Evolutionary conservation across 2,797 vertebrate species (phyloP), one percentile per base, ranked within the genome.

Genomic region (Pseudochromis fuscus): DNA sequence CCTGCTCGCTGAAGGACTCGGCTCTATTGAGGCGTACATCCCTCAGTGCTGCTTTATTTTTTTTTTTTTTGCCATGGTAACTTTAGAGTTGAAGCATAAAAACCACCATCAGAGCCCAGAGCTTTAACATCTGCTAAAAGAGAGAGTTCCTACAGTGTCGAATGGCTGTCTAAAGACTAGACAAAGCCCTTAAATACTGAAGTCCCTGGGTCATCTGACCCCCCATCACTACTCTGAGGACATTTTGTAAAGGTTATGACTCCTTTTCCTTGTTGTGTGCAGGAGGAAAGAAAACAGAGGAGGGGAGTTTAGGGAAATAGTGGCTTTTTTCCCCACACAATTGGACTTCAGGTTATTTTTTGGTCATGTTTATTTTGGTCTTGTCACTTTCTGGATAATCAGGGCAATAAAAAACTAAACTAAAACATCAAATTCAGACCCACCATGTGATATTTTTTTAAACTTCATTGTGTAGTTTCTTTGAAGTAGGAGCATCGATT

Each of bases 51-150:
- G 61, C 79, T 84, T 62, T 56, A n/a, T n/a, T n/a, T n/a, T n/a
- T n/a, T n/a, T n/a, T n/a, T n/a, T 59, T 55, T 87, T 91, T 86
- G 79, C 90, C 84, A 92, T 92, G 88, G 90, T 79, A 85, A 92
- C 93, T 88, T 91, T 83, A 85, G 38, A 91, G 82, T 48, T 52
- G 31, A 52, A 75, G 72, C 24, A 83, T 84, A 80, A 90, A 89
- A 87, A 83, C 45, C 16, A 44, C 51, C 12, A 60, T 68, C 59
- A 12, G 66, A 51, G 68, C 67, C 62, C 37, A 49, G 62, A 57
- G 46, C 74, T 71, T 85, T 79, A 52, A 79, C 60, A 79, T 83
- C 72, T 85, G 68, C 57, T 79, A 67, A 88, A 88, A 64, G 55
- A 71, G 55, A 71, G 79, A 67, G 21, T 63, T 73, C 44, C 59